Percentiles rank a stretch among this genome's conserved stretches.
These are phyloP conservation scores for Centropus unirufus DNA, from an alignment of 2,113 vertebrate species.

Conservation along the genomic window DNA sequence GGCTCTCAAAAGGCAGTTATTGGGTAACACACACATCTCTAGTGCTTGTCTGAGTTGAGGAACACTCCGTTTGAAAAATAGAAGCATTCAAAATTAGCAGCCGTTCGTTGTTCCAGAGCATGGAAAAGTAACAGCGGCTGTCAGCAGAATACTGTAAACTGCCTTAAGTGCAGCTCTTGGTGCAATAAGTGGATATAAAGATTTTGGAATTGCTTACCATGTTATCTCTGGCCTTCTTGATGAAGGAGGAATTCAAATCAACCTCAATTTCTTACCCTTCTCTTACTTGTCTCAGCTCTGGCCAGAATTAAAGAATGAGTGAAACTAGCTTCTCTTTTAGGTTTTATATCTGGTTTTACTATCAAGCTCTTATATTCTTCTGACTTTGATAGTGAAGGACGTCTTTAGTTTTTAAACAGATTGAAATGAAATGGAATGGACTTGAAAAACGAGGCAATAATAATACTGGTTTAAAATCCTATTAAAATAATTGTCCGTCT, in stretches of 20 bases:
- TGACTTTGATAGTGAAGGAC: neutral
- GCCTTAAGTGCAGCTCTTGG: neutral
- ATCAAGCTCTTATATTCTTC: neutral
- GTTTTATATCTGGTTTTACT: neutral
- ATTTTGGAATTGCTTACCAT: neutral
- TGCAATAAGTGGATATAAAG: neutral
- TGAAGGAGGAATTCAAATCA: neutral
- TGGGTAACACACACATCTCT: rapidly evolving
- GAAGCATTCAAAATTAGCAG: neutral
- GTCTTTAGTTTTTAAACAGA: neutral
- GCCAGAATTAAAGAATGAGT: neutral
- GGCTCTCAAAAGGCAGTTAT: too few species aligned
- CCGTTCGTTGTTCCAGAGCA: neutral
- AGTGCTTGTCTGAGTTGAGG: neutral
- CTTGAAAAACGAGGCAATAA: neutral
- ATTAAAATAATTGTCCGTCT: neutral
- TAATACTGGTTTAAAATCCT: neutral
- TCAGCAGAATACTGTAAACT: neutral
- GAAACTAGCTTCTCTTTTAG: neutral
- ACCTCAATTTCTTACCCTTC: neutral
- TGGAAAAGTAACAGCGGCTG: neutral
- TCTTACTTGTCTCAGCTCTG: neutral
- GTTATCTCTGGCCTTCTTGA: neutral
- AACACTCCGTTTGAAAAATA: neutral
- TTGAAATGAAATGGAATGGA: neutral